These are phyloP conservation scores for Isoperla grammatica DNA, from an alignment of 2,888 invertebrate genomes.

Conservation along the genomic window DNA sequence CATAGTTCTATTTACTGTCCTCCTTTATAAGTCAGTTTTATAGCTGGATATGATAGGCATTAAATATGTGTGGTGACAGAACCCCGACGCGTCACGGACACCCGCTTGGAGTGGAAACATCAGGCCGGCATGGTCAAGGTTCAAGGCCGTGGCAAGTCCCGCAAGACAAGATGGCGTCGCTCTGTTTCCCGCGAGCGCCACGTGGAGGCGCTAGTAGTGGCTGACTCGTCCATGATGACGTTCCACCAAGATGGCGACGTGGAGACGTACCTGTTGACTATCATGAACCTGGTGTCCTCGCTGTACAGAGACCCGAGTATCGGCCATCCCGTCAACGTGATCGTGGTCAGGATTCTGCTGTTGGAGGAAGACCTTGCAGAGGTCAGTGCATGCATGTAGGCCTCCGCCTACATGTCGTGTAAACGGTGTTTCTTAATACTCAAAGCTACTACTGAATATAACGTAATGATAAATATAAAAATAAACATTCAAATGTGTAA, in stretches of 20 bases:
- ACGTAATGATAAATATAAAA: too few species aligned
- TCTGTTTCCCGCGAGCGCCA: constrained; percentile 71
- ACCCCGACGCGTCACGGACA: constrained; percentile 48
- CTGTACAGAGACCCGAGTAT: constrained; percentile 84
- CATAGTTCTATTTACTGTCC: too few species aligned
- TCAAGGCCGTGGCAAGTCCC: constrained; percentile 42
- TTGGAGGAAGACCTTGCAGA: constrained; percentile 55
- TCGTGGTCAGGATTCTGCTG: constrained; percentile 79
- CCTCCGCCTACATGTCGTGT: too few species aligned
- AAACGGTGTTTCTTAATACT: too few species aligned
- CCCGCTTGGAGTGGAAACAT: constrained; percentile 56
- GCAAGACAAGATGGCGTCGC: constrained; percentile 45
- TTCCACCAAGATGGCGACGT: constrained; percentile 77
- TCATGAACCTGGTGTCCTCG: constrained; percentile 89
- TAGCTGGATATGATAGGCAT: too few species aligned
- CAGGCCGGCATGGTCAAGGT: constrained; percentile 47
- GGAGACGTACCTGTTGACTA: constrained; percentile 79
- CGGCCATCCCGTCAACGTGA: constrained; percentile 84
- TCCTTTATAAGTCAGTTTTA: too few species aligned
- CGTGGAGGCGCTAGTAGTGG: constrained; percentile 83
- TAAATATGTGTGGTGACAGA: too few species aligned
- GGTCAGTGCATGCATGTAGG: constrained; percentile 11
- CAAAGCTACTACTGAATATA: too few species aligned
- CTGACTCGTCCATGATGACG: constrained; percentile 80
- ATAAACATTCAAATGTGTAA: too few species aligned